Conservation (phyloP, 2,888 invertebrate species). For the Lamellibrachia columna region DNA sequence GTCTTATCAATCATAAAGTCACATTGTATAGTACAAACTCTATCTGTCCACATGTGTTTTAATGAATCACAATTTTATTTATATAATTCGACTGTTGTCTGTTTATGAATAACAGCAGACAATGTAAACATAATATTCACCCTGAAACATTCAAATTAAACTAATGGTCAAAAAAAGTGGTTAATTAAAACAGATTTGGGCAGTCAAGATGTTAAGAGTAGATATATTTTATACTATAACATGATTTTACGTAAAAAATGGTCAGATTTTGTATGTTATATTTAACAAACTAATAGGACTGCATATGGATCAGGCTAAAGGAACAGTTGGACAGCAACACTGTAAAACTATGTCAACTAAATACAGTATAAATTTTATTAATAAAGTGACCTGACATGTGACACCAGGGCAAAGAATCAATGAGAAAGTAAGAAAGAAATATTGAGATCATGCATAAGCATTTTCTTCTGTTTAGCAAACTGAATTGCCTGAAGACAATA, state of each 20-base stretch:
- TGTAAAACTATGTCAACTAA: background rate
- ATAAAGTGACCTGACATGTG: background rate
- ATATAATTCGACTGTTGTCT: background rate
- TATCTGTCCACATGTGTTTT: background rate
- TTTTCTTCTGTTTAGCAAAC: background rate
- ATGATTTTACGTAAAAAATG: background rate
- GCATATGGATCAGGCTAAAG: background rate
- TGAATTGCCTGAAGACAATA: background rate
- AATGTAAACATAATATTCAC: too few relatives aligned
- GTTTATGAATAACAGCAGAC: background rate
- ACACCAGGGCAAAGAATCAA: background rate
- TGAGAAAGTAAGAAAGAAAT: background rate
- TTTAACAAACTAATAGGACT: background rate
- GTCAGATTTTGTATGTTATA: background rate
- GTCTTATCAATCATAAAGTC: background rate
- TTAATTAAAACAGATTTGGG: background rate
- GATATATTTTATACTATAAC: background rate
- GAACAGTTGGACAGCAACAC: background rate
- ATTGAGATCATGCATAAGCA: background rate
- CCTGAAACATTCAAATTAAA: too few relatives aligned
- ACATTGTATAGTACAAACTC: background rate
- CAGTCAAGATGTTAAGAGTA: background rate
- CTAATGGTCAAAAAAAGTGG: too few relatives aligned
- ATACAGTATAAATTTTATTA: background rate
- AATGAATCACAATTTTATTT: background rate